Evolutionary conservation across 2,113 vertebrate genomes (phyloP).

Genomic region (Apodemus sylvaticus): DNA sequence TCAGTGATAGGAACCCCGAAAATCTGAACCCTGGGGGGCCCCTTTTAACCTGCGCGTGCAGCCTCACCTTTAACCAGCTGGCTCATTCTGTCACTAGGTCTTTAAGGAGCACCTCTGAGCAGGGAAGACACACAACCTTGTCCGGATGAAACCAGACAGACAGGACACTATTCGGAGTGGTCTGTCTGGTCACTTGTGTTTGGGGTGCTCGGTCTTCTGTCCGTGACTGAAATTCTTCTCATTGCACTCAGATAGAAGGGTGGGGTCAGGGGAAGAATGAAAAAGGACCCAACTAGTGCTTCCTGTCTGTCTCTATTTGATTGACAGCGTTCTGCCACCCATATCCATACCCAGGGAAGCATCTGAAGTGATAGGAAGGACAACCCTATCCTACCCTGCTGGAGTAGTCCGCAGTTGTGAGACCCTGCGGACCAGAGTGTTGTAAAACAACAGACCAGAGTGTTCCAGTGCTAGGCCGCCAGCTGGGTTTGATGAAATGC

Average conservation of each 20-base stretch:
- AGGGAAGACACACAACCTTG: not conserved
- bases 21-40: not conserved
- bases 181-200: not conserved
- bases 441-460: too few relatives aligned
- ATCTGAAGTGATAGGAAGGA: not conserved
- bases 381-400: accelerated
- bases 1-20: not conserved
- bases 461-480: not conserved
- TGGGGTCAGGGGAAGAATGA: not conserved
- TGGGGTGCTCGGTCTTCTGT: not conserved
- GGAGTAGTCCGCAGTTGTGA: not conserved
- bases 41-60: not conserved
- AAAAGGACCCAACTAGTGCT: not conserved
- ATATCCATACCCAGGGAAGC: not conserved
- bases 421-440: too few relatives aligned
- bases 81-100: not conserved
- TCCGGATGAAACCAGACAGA: not conserved
- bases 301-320: accelerated
- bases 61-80: not conserved
- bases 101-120: not conserved
- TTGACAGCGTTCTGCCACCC: not conserved
- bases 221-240: not conserved
- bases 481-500: not conserved
- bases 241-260: not conserved
- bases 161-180: not conserved